Evolutionary conservation across 2,113 vertebrate species (phyloP), one percentile per base, ranked within the genome.

Genomic region (Ammodytes marinus): DNA sequence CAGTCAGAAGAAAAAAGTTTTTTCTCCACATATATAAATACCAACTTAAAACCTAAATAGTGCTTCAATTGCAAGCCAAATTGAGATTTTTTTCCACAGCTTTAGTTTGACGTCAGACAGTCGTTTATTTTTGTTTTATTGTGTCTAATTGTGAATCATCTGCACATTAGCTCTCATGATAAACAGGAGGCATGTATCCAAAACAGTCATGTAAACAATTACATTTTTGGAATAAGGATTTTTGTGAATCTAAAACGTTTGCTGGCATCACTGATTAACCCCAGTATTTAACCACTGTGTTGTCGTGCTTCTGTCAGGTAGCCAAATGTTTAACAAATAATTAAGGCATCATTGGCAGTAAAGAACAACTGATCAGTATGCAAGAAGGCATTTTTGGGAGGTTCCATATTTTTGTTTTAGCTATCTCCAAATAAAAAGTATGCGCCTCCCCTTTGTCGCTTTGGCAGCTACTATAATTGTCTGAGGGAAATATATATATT

Each of bases 381-480:
- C 37, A 47, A 46, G n/a, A 39, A 13, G 59, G 35, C n/a, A n/a
- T 42, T n/a, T 49, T 76, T 15, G 35, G 27, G 40, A 70, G 27
- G 12, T 64, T 45, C 49, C 69, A 47, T 42, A 17, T 77, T 49
- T 11, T 9, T 66, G 35, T 68, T 80, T 65, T 79, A 71, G 55
- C 47, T 69, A 1, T 52, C 43, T 45, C 59, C 42, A 80, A 85
- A 80, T 86, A 79, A 86, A 85, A 84, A 73, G 67, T 77, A 65
- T 85, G 82, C 72, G 69, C 80, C 43, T 72, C 57, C 55, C 46
- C 77, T 85, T 83, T 86, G 84, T 84, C 86, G 80, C 84, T 85
- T 65, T 86, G 84, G 91, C 84, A 90, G 78, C 65, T 80, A 60
- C 76, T 90, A 74, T 86, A 88, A 90, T 82, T 89, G 88, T 79